Percentiles rank a stretch among this genome's conserved stretches.
phyloP scores from a whole-genome alignment of 2,888 invertebrate genomes.

The Macrophya alboannulata region DNA sequence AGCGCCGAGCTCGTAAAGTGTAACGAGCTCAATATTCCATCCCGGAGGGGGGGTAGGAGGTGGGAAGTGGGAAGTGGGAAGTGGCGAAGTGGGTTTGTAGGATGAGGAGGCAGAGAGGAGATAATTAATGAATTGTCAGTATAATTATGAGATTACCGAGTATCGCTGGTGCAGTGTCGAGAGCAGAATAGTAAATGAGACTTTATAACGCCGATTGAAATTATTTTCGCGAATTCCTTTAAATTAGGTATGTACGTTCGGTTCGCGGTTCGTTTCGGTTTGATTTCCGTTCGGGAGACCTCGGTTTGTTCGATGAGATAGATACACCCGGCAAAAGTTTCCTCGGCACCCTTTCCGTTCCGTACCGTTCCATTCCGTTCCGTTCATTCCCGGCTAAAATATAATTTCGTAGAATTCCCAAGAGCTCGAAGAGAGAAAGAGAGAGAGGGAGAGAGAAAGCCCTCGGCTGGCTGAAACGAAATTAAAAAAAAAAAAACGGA shows the following conservation, averaged over 20 bases:
- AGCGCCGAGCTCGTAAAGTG: slow-evolving; percentile 37
- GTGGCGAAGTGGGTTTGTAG: background rate
- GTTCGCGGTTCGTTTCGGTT: too few species aligned
- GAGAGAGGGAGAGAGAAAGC: too few species aligned
- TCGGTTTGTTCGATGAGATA: background rate
- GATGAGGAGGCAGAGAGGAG: background rate
- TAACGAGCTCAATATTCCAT: slow-evolving; percentile 48
- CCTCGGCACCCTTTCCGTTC: background rate
- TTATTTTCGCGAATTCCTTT: slow-evolving; percentile 11
- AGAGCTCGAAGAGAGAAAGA: background rate
- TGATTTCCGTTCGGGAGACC: too few species aligned
- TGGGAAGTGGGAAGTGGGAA: too few species aligned
- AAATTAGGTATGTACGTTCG: too few species aligned
- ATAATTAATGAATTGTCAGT: slow-evolving; percentile 46
- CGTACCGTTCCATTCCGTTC: background rate
- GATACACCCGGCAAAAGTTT: background rate
- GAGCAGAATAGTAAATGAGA: slow-evolving; percentile 34
- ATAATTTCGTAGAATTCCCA: slow-evolving; percentile 9
- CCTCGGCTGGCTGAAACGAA: background rate
- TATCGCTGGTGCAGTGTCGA: slow-evolving; percentile 14
- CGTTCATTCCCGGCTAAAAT: background rate
- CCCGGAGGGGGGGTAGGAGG: background rate
- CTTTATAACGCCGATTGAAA: slow-evolving; percentile 25
- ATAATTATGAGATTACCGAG: slow-evolving; percentile 34
- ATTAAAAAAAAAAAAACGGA: background rate